phyloP scores from a whole-genome alignment of 2,113 vertebrate species.

The Willisornis vidua region DNA sequence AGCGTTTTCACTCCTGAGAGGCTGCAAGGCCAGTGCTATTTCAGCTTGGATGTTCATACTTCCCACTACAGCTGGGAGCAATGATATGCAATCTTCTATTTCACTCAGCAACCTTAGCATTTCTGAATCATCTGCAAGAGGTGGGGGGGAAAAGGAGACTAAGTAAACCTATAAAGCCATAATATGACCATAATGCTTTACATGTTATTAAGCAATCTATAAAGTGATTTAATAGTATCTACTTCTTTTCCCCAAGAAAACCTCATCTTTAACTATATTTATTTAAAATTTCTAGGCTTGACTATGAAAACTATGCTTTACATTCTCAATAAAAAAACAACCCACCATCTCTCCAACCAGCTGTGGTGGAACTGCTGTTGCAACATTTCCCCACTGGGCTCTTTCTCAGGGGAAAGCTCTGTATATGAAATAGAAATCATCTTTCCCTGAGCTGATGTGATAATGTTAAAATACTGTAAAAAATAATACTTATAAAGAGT shows the following conservation, averaged over 20 bases:
- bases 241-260: neutral
- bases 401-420: neutral
- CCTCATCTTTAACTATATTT: neutral
- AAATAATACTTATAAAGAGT: neutral
- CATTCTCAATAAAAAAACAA: neutral
- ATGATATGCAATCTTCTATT: slow-evolving; percentile 76
- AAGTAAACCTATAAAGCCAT: neutral
- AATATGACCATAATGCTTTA: neutral
- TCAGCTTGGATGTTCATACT: slow-evolving; percentile 74
- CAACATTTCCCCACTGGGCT: neutral
- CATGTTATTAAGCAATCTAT: neutral
- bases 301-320: neutral
- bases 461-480: neutral
- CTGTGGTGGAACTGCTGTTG: neutral
- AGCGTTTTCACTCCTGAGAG: slow-evolving; percentile 82
- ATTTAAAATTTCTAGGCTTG: neutral
- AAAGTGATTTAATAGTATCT: neutral
- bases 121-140: slow-evolving; percentile 74
- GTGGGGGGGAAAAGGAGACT: neutral
- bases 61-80: slow-evolving; percentile 72
- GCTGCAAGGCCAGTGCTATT: slow-evolving; percentile 78
- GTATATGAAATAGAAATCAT: neutral
- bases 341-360: neutral
- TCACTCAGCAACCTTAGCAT: slow-evolving; percentile 80
- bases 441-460: neutral